Evolutionary conservation across 2,888 invertebrate genomes (phyloP).

Genomic region (Meteorus colon): DNA sequence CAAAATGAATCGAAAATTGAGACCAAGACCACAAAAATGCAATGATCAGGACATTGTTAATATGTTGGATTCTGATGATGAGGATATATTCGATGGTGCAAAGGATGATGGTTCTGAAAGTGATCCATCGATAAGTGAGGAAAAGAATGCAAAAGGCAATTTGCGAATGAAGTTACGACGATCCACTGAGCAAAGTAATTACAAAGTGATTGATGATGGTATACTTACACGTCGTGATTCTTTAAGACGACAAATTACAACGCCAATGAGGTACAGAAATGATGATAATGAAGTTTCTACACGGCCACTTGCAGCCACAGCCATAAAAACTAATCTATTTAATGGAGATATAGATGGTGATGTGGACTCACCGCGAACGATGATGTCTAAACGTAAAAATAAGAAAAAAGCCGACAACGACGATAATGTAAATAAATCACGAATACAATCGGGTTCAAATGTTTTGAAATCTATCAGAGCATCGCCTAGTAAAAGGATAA

Average conservation of each 20-base stretch:
- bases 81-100: slow-evolving; percentile 35
- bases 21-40: slow-evolving; percentile 40
- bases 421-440: not conserved
- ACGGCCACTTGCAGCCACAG: slow-evolving; percentile 17
- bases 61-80: slow-evolving; percentile 37
- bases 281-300: slow-evolving; percentile 14
- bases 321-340: not conserved
- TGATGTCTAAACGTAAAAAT: not conserved
- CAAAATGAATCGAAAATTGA: slow-evolving; percentile 41
- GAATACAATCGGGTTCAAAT: slow-evolving; percentile 28
- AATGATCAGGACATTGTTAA: slow-evolving; percentile 36
- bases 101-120: not conserved
- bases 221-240: slow-evolving; percentile 38
- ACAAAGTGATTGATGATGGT: slow-evolving; percentile 54
- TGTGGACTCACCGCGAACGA: slow-evolving; percentile 17
- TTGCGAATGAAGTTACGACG: slow-evolving; percentile 56
- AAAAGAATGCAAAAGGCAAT: slow-evolving; percentile 35
- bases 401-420: slow-evolving; percentile 12
- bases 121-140: not conserved
- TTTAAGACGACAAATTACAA: slow-evolving; percentile 23
- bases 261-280: slow-evolving; percentile 37
- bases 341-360: not conserved
- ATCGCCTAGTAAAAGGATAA: slow-evolving; percentile 11
- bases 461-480: slow-evolving; percentile 32
- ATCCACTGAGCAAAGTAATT: slow-evolving; percentile 61